These are phyloP conservation scores for Neodiprion fabricii DNA, from an alignment of 1,140 invertebrate species.

Conservation along the genomic window DNA sequence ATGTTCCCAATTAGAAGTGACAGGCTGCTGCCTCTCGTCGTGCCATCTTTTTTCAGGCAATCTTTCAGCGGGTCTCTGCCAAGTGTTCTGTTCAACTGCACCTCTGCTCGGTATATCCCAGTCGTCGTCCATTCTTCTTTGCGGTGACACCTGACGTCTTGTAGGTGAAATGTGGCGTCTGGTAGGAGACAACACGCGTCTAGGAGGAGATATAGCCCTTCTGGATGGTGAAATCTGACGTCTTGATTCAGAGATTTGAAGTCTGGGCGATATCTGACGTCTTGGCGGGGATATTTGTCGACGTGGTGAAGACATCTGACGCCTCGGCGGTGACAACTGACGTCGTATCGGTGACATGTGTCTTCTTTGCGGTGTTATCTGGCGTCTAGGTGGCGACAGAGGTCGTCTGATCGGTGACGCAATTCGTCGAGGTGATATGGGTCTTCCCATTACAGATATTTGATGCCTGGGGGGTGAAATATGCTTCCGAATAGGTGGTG, in stretches of 20 bases:
- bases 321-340: conserved; percentile 20
- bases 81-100: conserved; percentile 43
- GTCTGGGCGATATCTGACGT: conserved; percentile 13
- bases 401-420: conserved; percentile 26
- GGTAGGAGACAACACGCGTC: conserved; percentile 28
- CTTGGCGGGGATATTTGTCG: conserved; percentile 23
- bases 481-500: background rate
- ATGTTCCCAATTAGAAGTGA: conserved; percentile 30
- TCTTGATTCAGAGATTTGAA: conserved; percentile 13
- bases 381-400: conserved; percentile 22
- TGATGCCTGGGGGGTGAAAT: conserved; percentile 29
- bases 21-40: conserved; percentile 24
- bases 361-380: conserved; percentile 24
- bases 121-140: conserved; percentile 43
- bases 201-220: conserved; percentile 35
- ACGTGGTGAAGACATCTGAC: conserved; percentile 17
- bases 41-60: conserved; percentile 32
- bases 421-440: conserved; percentile 20
- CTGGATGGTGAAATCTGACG: conserved; percentile 27
- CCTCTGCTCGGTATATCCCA: conserved; percentile 57
- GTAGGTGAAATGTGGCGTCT: conserved; percentile 34
- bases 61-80: conserved; percentile 33
- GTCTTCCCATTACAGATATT: conserved; percentile 19
- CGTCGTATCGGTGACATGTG: conserved; percentile 22
- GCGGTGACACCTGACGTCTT: conserved; percentile 32